phyloP scores from a whole-genome alignment of 2,113 vertebrate genomes.

The Anolis sagrei region DNA sequence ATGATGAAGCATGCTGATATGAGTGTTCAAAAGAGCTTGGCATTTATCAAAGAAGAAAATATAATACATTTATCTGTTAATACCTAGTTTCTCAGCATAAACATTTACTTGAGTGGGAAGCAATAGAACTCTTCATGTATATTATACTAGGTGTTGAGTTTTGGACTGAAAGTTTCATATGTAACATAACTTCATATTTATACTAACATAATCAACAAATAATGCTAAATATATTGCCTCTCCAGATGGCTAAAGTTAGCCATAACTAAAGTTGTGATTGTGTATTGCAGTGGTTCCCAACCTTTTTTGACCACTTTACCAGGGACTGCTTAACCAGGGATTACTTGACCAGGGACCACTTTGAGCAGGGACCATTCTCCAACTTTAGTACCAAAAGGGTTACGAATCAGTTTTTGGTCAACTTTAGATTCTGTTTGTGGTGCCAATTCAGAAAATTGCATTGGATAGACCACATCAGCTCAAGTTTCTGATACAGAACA shows the following conservation, averaged over 20 bases:
- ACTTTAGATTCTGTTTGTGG: too few relatives aligned
- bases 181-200: background rate
- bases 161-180: background rate
- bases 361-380: too few relatives aligned
- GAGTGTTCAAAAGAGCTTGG: background rate
- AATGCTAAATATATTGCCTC: background rate
- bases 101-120: background rate
- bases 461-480: too few relatives aligned
- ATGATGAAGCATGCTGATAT: background rate
- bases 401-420: too few relatives aligned
- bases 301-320: too few relatives aligned
- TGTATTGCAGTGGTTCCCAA: too few relatives aligned
- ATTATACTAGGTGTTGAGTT: background rate
- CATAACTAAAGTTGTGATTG: background rate
- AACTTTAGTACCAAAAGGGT: too few relatives aligned
- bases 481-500: too few relatives aligned
- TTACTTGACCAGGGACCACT: too few relatives aligned
- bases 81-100: background rate
- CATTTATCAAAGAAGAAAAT: constrained; percentile 1
- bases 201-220: background rate
- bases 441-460: too few relatives aligned
- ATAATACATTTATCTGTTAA: background rate
- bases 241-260: background rate
- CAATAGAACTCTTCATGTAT: too few relatives aligned
- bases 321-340: too few relatives aligned